Conservation (phyloP, 2,113 vertebrate species). For the Archocentrus centrarchus region DNA sequence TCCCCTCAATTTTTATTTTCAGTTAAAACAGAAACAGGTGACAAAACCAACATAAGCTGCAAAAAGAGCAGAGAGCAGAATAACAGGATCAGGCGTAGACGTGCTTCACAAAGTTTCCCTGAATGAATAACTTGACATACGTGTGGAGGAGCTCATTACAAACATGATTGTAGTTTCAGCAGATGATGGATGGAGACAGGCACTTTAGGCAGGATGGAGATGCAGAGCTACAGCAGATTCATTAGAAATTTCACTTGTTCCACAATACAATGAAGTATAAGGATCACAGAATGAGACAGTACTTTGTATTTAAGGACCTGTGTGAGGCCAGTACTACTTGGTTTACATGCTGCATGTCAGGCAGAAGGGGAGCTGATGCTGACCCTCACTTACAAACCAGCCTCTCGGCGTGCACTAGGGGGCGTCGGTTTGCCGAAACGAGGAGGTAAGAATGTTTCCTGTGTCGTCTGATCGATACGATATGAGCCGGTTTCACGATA, state of each 20-base stretch:
- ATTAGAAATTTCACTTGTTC: neutral
- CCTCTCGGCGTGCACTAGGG: neutral
- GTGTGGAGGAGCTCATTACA: neutral
- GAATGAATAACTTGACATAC: neutral
- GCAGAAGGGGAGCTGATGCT: neutral
- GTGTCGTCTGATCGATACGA: neutral
- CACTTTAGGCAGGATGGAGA: slow-evolving; percentile 47
- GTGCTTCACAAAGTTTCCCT: neutral
- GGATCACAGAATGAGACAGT: neutral
- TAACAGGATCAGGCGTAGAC: neutral
- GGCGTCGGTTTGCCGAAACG: neutral
- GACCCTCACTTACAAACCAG: neutral
- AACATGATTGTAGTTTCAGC: neutral
- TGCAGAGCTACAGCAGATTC: neutral
- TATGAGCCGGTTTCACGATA: too few species aligned
- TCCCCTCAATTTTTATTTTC: neutral
- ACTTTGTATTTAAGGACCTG: neutral
- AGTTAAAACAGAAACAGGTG: slow-evolving; percentile 36
- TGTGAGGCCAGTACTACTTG: neutral
- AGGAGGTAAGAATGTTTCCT: neutral
- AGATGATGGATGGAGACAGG: slow-evolving; percentile 29
- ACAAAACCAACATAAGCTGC: neutral
- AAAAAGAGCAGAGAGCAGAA: slow-evolving; percentile 2
- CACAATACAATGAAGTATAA: neutral
- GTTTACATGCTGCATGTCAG: neutral